Base-by-base conservation (phyloP, 2,888 invertebrate genomes). In the Aporophyla nigra region DNA sequence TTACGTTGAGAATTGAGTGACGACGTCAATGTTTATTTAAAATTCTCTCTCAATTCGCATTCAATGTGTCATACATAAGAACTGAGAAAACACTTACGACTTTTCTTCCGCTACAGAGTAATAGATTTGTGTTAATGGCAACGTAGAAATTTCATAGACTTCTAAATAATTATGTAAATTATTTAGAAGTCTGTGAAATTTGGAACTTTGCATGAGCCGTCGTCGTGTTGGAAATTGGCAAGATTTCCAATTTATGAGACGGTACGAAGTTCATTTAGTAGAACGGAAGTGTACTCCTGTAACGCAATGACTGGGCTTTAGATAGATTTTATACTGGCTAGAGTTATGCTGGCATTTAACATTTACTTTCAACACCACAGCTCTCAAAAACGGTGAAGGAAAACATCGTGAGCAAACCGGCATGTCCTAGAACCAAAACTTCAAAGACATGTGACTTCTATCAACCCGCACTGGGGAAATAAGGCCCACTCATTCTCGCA, bases 21-120 rank as follows among this genome's bases (percentile, higher is more conserved):
- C 67, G 77, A 79, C 82, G 77, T 80, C 76, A 84, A 61, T 71
- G 77, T 58, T 63, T 63, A 76, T 84, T 83, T 84, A 53, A 84
- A 83, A 84, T 79, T 80, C 71, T 9, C 27, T 9, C 33, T 12
- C 16, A 51, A 21, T 3, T 71, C 54, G 33, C 7, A 49, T 75
- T 49, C 24, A 61, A 40, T 61, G 12, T 24, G 27, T 33, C 56
- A 0, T 51, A 33, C 33, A 33, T 33, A 21, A 19, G 19, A 19
- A 43, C 14, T 43, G 27, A 71, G 40, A 80, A 62, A 71, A 62
- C 43, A 46, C 6, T 63, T 58, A 54, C 19, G 40, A 62, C 33
- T 24, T 58, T 77, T 58, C 63, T 58, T 53, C 5, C 1, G 9
- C 43, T 46, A 46, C 10, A 3, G 51, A n/a, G 49, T 63, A 24